Evolutionary conservation across 2,888 invertebrate genomes (phyloP).

Genomic region (Drosophila meridiana): DNA sequence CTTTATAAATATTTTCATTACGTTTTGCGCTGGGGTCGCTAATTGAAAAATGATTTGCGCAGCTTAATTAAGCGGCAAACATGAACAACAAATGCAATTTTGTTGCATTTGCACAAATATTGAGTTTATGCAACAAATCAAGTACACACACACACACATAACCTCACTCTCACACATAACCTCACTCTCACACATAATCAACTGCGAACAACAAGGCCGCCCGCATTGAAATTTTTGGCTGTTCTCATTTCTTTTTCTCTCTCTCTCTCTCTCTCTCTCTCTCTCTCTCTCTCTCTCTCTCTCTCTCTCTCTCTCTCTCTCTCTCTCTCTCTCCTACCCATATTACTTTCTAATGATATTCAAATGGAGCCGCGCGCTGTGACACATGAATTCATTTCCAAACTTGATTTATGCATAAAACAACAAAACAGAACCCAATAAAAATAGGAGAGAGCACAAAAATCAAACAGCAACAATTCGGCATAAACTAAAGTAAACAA

Average conservation of each 20-base stretch:
- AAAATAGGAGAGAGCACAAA: slow-evolving; percentile 24
- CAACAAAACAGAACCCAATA: slow-evolving; percentile 19
- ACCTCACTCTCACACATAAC: neutral
- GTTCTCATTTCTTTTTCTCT: neutral
- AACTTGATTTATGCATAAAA: slow-evolving; percentile 72
- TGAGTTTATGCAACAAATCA: slow-evolving; percentile 34
- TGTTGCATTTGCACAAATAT: slow-evolving; percentile 32
- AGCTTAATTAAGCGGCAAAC: slow-evolving; percentile 55
- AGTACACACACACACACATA: neutral
- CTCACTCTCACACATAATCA: slow-evolving; percentile 7
- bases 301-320: neutral
- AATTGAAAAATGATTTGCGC: slow-evolving; percentile 72
- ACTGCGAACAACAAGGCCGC: slow-evolving; percentile 16
- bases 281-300: too few relatives aligned
- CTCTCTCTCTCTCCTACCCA: neutral
- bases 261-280: too few relatives aligned
- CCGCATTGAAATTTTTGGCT: slow-evolving; percentile 24
- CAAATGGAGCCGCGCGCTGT: slow-evolving; percentile 56
- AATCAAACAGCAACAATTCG: slow-evolving; percentile 27
- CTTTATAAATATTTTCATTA: slow-evolving; percentile 63
- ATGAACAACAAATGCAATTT: slow-evolving; percentile 35
- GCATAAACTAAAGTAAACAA: slow-evolving; percentile 60
- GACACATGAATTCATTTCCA: slow-evolving; percentile 72
- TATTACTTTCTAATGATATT: slow-evolving; percentile 59
- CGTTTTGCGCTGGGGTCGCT: slow-evolving; percentile 39